Base-by-base conservation (phyloP, 2,797 vertebrate genomes). In the Tadarida brasiliensis region DNA sequence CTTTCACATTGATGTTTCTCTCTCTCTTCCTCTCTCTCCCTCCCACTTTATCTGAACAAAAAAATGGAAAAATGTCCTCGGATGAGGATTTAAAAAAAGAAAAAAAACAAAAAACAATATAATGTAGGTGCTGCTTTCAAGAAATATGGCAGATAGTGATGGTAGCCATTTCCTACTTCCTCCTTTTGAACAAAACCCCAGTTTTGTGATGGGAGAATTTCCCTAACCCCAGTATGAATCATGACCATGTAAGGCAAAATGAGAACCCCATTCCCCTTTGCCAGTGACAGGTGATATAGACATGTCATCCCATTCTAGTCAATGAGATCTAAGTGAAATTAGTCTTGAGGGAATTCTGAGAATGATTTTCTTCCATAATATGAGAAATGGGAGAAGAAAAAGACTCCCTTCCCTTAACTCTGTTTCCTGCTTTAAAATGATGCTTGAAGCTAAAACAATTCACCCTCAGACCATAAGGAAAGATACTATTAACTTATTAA, bases 241-340 rank as follows among this genome's bases (percentile, higher is more conserved):
- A 24, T 44, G 30, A 94, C 24, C 8, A 51, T 33, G 17, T 61
- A 94, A 86, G 15, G 16, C 56, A 87, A 54, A 22, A 51, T 20
- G 63, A 81, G 26, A 71, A 47, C 51, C 9, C 2, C 30, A 49
- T 67, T 77, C 26, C n/a, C 12, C 19, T 95, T 65, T 87, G 44
- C 49, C 33, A 82, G 17, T 33, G 9, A 88, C 39, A 44, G 24
- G 15, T 85, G 11, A 51, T 12, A 56, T 0, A 63, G 11, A 74
- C 15, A 57, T 5, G 1, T 28, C 67, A 87, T 80, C 24, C 51
- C 30, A 39, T 47, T 54, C 67, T 71, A 11, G 9, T 57, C 91
- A 77, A 65, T 80, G 78, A 84, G 7, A 67, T 91, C 35, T 77
- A 95, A 93, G 14, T 19, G 74, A 71, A 71, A 71, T 24, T 33